Evolutionary conservation across 2,113 vertebrate species (phyloP).

Genomic region (Panurus biarmicus): DNA sequence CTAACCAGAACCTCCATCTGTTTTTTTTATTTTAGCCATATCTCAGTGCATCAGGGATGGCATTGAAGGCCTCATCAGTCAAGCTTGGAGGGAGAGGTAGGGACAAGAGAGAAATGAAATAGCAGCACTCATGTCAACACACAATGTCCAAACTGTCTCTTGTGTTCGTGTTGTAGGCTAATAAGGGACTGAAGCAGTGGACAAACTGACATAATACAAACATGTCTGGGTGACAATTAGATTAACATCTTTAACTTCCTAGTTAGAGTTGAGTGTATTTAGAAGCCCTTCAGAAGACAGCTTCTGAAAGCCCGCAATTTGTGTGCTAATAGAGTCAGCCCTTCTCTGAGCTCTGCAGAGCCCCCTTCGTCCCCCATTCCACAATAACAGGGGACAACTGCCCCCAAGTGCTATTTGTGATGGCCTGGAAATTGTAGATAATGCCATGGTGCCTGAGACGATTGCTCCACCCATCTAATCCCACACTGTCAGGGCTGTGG

Average conservation of each 20-base stretch:
- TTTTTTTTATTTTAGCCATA: background rate
- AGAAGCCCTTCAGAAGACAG: constrained; percentile 34
- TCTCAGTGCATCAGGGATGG: background rate
- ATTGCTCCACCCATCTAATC: constrained; percentile 38
- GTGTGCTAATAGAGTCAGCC: constrained; percentile 55
- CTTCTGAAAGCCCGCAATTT: constrained; percentile 65
- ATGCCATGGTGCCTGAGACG: constrained; percentile 41
- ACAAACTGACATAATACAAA: background rate
- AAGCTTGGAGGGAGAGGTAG: background rate
- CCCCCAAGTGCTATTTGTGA: constrained; percentile 43
- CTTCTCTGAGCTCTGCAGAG: constrained; percentile 30
- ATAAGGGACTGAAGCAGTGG: background rate
- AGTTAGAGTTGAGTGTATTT: constrained; percentile 3
- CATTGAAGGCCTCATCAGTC: background rate
- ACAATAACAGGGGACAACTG: constrained; percentile 44
- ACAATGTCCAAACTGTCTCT: background rate
- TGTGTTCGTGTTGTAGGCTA: background rate
- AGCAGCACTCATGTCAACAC: background rate
- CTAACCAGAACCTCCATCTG: background rate
- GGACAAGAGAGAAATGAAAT: background rate
- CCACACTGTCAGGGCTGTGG: background rate
- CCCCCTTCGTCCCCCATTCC: background rate
- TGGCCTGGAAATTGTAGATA: constrained; percentile 64
- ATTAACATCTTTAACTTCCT: constrained; percentile 45
- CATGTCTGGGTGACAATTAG: constrained; percentile 52